Evolutionary conservation across 1,140 invertebrate species (phyloP).

Genomic region (Matsumurasca onukii): DNA sequence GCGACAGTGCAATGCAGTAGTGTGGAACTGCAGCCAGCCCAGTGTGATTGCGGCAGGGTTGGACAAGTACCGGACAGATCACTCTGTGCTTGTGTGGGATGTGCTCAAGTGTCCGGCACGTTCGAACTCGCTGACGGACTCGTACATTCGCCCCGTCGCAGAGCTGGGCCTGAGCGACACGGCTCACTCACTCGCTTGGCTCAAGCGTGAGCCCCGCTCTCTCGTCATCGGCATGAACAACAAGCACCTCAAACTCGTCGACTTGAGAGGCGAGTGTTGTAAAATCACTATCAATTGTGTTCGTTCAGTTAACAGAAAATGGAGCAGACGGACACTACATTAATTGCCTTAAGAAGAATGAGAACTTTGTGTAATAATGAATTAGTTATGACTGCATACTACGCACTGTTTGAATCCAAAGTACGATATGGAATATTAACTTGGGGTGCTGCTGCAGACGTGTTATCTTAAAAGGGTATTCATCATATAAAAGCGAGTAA

Average conservation of each 20-base stretch:
- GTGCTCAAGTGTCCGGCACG: constrained; percentile 55
- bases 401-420: no score
- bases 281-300: not conserved
- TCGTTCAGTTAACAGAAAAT: not conserved
- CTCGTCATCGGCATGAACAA: constrained; percentile 85
- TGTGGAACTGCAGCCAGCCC: constrained; percentile 84
- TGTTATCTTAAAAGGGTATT: no score
- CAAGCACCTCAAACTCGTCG: constrained; percentile 88
- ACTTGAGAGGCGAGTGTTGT: constrained; percentile 83
- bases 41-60: constrained; percentile 82
- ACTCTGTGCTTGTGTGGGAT: constrained; percentile 81
- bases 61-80: constrained; percentile 82
- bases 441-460: no score
- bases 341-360: not conserved
- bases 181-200: constrained; percentile 84
- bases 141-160: constrained; percentile 36
- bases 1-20: constrained; percentile 81
- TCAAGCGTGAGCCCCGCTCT: constrained; percentile 67
- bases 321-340: no score
- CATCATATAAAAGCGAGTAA: no score
- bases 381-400: no score
- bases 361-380: no score
- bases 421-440: no score
- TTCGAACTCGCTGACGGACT: not conserved
- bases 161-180: constrained; percentile 74